These are phyloP conservation scores for Eulemur mongoz DNA, from an alignment of 2,797 vertebrate genomes.

Conservation along the genomic window DNA sequence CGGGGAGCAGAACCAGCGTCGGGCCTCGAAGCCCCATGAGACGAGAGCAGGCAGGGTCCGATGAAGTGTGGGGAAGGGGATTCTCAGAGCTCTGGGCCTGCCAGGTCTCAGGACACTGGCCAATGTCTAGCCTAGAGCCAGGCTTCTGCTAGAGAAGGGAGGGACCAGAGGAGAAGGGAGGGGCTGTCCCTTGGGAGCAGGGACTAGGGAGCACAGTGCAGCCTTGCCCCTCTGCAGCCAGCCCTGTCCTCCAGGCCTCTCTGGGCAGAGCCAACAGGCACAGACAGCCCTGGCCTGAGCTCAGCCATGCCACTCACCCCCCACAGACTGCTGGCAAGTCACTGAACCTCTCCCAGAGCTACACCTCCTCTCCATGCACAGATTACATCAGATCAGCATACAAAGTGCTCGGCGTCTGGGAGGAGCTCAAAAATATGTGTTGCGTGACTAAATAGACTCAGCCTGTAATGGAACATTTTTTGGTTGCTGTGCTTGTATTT, in stretches of 20 bases:
- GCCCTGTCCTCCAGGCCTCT: neutral
- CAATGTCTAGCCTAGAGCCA: neutral
- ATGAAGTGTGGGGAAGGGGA: rapidly evolving
- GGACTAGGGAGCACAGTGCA: neutral
- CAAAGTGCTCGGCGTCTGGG: rapidly evolving
- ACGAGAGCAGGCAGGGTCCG: neutral
- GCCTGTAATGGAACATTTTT: neutral
- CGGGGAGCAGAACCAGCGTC: neutral
- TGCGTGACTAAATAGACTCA: neutral
- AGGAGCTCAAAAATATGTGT: neutral
- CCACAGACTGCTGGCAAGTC: neutral
- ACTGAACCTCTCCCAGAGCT: neutral
- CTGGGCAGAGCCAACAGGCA: neutral
- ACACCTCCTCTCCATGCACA: too few relatives aligned
- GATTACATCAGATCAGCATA: neutral
- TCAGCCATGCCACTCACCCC: neutral
- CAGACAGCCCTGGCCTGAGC: too few relatives aligned
- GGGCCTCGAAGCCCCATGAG: neutral
- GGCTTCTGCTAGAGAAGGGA: neutral
- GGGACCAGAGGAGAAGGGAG: neutral
- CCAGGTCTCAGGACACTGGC: neutral
- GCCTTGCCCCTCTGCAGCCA: neutral
- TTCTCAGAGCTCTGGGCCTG: neutral
- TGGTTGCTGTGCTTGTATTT: neutral
- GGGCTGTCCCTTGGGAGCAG: too few relatives aligned